Percentiles rank a stretch among this genome's conserved stretches.
phyloP scores from a whole-genome alignment of 2,888 invertebrate genomes.

The Zele albiditarsus region DNA sequence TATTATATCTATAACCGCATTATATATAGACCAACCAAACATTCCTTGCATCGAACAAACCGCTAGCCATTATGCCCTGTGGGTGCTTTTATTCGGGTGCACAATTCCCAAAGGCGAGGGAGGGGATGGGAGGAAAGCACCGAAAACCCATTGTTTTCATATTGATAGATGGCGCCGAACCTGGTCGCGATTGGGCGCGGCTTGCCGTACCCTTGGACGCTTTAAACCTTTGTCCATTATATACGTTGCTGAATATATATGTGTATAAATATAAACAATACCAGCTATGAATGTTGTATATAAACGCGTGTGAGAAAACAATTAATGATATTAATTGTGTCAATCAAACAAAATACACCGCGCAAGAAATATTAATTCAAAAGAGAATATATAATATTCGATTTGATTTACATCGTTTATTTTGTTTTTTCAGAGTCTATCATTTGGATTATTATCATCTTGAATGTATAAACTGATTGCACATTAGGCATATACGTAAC shows the following conservation, averaged over 20 bases:
- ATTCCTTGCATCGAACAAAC: conserved; percentile 54
- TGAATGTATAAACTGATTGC: background rate
- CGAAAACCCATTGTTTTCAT: conserved; percentile 58
- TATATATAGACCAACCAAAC: conserved; percentile 49
- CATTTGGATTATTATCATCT: background rate
- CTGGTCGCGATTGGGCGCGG: conserved; percentile 29
- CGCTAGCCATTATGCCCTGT: conserved; percentile 49
- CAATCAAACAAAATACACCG: too few relatives aligned
- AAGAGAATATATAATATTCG: too few relatives aligned
- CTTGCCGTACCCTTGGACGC: conserved; percentile 26
- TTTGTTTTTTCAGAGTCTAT: too few relatives aligned
- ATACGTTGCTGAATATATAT: background rate
- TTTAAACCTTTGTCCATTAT: conserved; percentile 24
- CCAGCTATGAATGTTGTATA: background rate
- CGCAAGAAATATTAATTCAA: too few relatives aligned
- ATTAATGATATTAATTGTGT: too few relatives aligned
- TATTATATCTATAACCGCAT: conserved; percentile 42
- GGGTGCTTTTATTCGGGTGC: conserved; percentile 53
- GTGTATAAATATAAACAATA: conserved; percentile 1
- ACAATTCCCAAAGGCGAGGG: conserved; percentile 49
- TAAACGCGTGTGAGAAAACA: background rate
- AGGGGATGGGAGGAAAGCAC: conserved; percentile 29
- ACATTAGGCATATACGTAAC: background rate
- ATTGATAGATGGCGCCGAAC: conserved; percentile 60
- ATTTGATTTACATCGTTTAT: too few relatives aligned